Evolutionary conservation across 2,113 vertebrate species (phyloP).

Genomic region (Hymenochirus boettgeri): DNA sequence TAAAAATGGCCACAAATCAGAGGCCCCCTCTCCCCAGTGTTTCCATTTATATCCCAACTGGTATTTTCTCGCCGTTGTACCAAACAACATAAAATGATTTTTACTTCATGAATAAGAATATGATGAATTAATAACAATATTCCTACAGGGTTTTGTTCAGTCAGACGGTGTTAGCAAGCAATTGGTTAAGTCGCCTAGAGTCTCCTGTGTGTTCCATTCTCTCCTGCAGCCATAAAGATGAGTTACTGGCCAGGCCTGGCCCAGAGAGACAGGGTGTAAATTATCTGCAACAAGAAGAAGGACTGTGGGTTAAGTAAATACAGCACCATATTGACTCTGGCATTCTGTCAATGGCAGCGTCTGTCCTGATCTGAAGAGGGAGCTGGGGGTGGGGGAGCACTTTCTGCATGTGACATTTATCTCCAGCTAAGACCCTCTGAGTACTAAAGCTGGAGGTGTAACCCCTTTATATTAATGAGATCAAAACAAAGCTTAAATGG

Average conservation of each 20-base stretch:
- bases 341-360: conserved; percentile 41
- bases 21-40: neutral
- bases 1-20: too few relatives aligned
- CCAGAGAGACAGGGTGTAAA: conserved; percentile 47
- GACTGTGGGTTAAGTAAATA: conserved; percentile 49
- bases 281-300: conserved; percentile 44
- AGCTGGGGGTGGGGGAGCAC: conserved; percentile 15
- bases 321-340: conserved; percentile 46
- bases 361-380: conserved; percentile 26
- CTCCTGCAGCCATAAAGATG: conserved; percentile 46
- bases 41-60: neutral
- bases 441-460: neutral
- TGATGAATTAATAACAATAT: neutral
- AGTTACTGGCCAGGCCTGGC: conserved; percentile 47
- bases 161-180: conserved; percentile 12
- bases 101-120: neutral
- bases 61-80: neutral
- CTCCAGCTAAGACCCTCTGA: conserved; percentile 9
- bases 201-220: conserved; percentile 38
- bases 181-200: conserved; percentile 44
- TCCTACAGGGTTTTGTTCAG: conserved; percentile 9
- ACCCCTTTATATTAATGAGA: conserved; percentile 13
- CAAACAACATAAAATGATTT: neutral
- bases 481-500: conserved; percentile 14
- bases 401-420: conserved; percentile 15